Conservation (phyloP, 2,888 invertebrate genomes). For the Drosophila macrothrix region DNA sequence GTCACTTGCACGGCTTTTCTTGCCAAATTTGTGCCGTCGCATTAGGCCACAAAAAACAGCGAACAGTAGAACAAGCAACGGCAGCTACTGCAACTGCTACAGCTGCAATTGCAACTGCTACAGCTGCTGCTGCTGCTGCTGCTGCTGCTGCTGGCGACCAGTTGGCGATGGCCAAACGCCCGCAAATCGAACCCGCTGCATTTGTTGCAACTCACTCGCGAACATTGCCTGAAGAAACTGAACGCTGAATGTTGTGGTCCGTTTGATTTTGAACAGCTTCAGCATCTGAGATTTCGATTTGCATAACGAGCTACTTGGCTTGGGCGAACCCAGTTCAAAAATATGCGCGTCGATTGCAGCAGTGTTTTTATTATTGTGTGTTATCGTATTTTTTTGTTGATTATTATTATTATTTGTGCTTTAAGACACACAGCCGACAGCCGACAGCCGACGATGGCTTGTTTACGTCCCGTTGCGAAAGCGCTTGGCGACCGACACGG, state of each 20-base stretch:
- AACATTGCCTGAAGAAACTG: conserved; percentile 19
- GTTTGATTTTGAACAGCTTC: conserved; percentile 51
- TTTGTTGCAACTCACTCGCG: conserved; percentile 19
- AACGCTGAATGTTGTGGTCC: conserved; percentile 20
- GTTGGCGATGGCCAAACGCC: conserved; percentile 51
- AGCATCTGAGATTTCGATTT: conserved; percentile 47
- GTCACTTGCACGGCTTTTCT: conserved; percentile 54
- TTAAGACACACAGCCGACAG: not conserved
- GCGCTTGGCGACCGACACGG: conserved; percentile 64
- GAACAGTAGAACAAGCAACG: conserved; percentile 28
- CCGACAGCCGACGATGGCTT: not conserved
- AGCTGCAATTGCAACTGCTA: conserved; percentile 9
- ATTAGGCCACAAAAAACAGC: conserved; percentile 49
- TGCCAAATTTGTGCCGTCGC: conserved; percentile 67
- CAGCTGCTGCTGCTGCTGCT: conserved; percentile 9
- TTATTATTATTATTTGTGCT: conserved; percentile 41
- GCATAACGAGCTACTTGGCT: conserved; percentile 50
- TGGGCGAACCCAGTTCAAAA: conserved; percentile 34
- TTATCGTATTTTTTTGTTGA: conserved; percentile 44
- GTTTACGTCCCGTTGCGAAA: conserved; percentile 46
- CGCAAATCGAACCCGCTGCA: conserved; percentile 47
- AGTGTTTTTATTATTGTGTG: conserved; percentile 24
- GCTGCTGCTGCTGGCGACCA: conserved; percentile 36
- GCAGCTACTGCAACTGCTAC: conserved; percentile 17
- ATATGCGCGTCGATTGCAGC: conserved; percentile 30